Evolutionary conservation across 2,113 vertebrate species (phyloP).

Genomic region (Microcebus murinus): DNA sequence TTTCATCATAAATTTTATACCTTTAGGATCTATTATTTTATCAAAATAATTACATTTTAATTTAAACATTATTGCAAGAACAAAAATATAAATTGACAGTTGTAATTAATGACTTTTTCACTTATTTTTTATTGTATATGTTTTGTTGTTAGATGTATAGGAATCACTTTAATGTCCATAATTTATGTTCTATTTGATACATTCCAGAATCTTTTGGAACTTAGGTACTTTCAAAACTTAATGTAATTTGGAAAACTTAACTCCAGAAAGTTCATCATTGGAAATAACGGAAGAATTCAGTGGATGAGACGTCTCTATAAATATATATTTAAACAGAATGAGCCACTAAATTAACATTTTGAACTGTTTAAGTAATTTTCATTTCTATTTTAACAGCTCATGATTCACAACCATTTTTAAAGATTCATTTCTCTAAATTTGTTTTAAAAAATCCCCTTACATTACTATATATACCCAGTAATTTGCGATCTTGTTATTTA

Average conservation of each 20-base stretch:
- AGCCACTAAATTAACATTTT: conserved; percentile 45
- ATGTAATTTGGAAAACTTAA: conserved; percentile 7
- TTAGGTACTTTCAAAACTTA: no score
- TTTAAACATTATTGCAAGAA: not conserved
- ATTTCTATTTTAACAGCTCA: conserved; percentile 46
- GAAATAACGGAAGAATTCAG: conserved; percentile 10
- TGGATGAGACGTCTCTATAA: not conserved
- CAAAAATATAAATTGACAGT: not conserved
- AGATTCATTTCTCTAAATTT: not conserved
- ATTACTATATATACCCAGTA: not conserved
- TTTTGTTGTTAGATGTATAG: not conserved
- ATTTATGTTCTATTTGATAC: not conserved
- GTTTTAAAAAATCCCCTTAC: conserved; percentile 1
- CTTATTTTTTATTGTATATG: not conserved
- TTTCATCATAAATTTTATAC: not conserved
- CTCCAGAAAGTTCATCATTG: not conserved
- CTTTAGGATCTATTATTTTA: not conserved
- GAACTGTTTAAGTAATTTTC: conserved; percentile 46
- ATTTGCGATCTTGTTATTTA: conserved; percentile 39
- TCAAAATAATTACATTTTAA: not conserved
- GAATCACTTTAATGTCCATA: not conserved
- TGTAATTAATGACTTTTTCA: not conserved
- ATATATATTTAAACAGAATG: conserved; percentile 40
- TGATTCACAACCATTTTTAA: conserved; percentile 54
- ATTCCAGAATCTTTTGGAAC: not conserved